Percentiles rank a stretch among this genome's conserved stretches.
Evolutionary conservation across 2,797 vertebrate species (phyloP).

Genomic region (Percopsis omiscomaycus): DNA sequence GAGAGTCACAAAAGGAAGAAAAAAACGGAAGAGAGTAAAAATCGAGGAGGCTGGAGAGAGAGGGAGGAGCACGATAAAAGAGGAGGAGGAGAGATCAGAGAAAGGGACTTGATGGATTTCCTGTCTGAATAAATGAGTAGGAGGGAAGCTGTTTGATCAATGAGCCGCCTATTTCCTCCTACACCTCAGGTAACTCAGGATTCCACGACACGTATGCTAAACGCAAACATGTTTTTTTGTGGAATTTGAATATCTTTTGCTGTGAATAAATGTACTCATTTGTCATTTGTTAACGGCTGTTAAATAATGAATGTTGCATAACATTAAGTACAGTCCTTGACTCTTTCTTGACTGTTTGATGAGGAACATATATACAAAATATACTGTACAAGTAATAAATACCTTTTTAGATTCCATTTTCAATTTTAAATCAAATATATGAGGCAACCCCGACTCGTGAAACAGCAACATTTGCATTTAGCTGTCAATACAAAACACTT

Average conservation of each 20-base stretch:
- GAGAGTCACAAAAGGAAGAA: constrained; percentile 34
- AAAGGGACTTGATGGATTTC: constrained; percentile 76
- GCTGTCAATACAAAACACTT: neutral
- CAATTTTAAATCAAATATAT: neutral
- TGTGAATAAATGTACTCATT: constrained; percentile 1
- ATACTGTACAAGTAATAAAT: neutral
- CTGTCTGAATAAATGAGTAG: constrained; percentile 76
- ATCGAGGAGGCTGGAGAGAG: constrained; percentile 47
- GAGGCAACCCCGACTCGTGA: neutral
- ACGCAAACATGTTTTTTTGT: constrained; percentile 39
- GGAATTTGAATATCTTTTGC: constrained; percentile 37
- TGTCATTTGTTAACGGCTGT: constrained; percentile 20
- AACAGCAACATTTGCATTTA: neutral
- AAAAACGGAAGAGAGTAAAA: constrained; percentile 45
- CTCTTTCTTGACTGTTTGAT: neutral
- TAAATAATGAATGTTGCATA: constrained; percentile 30
- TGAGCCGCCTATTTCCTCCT: constrained; percentile 49
- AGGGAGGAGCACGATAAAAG: constrained; percentile 49
- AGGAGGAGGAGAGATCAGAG: constrained; percentile 67
- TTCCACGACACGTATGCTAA: constrained; percentile 53
- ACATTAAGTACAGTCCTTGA: neutral
- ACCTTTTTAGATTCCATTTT: neutral
- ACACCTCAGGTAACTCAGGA: constrained; percentile 44
- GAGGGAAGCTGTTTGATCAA: constrained; percentile 77
- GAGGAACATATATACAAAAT: no score